Base-by-base conservation (phyloP, 2,113 vertebrate genomes). In the Etheostoma cragini region DNA sequence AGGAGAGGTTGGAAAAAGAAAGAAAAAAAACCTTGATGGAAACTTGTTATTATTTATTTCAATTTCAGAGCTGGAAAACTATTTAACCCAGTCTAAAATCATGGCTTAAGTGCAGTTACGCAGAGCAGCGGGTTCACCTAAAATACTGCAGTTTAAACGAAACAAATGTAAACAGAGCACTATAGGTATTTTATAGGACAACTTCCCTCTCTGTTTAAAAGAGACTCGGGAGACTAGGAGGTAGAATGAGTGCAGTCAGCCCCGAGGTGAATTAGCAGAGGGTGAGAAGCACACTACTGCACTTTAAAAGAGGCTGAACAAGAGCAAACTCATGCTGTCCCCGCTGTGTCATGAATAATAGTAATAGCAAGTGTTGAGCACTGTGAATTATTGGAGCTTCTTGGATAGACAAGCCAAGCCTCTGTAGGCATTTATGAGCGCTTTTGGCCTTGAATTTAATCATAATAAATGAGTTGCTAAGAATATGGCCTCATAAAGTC, bases 231-330 rank as follows among this genome's bases (percentile, higher is more conserved):
- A 85, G 91, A 72, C 78, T 8, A 53, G 66, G 63, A 21, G 72
- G 70, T 53, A 54, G 66, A 89, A 89, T 80, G 33, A 77, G 71
- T 58, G 54, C n/a, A 66, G 72, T 71, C 35, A 56, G 72, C 24
- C 62, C 73, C 58, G 70, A 56, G 80, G 64, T 72, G 82, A 87
- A 76, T 78, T 61, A 76, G 78, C 78, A 82, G 63, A 86, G 73
- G 78, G 82, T 64, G 78, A 67, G 77, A 84, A 81, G 81, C 80
- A 86, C 74, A 88, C 60, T 80, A 78, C 81, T 73, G 69, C 74
- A 81, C 82, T 78, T 90, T 72, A 81, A 87, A 65, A 88, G 71
- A 84, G 47, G 65, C 46, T 72, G 61, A 66, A 80, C 15, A 50
- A 77, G 60, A 90, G 75, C 24, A 78, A 80, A 88, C 67, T 76